phyloP scores from a whole-genome alignment of 2,797 vertebrate genomes.

The Heliangelus exortis region DNA sequence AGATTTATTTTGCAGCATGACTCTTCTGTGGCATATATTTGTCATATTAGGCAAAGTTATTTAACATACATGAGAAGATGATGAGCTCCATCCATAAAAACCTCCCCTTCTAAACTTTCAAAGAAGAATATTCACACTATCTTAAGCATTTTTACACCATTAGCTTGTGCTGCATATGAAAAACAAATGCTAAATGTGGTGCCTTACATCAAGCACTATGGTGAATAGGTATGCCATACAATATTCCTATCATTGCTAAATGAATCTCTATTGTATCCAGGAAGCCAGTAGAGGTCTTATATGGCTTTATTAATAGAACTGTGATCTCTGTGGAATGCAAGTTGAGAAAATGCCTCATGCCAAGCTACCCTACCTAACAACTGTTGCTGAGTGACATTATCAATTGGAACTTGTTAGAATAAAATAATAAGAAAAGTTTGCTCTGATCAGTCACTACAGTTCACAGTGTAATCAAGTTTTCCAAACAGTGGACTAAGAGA shows the following conservation, averaged over 20 bases:
- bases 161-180: background rate
- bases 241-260: conserved; percentile 50
- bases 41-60: background rate
- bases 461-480: background rate
- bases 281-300: conserved; percentile 52
- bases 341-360: conserved; percentile 65
- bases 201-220: conserved; percentile 3
- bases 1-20: background rate
- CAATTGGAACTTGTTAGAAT: conserved; percentile 64
- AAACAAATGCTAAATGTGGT: conserved; percentile 37
- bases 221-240: conserved; percentile 39
- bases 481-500: background rate
- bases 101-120: background rate
- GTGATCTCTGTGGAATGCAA: conserved; percentile 73
- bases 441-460: background rate
- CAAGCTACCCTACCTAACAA: conserved; percentile 71
- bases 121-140: conserved; percentile 4
- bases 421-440: conserved; percentile 48
- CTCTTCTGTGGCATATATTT: background rate
- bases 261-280: conserved; percentile 62
- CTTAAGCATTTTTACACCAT: conserved; percentile 17
- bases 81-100: background rate
- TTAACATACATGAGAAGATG: background rate
- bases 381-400: conserved; percentile 76
- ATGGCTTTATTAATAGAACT: conserved; percentile 77